Conservation (phyloP, 2,113 vertebrate genomes). For the Planiliza haematocheilus region DNA sequence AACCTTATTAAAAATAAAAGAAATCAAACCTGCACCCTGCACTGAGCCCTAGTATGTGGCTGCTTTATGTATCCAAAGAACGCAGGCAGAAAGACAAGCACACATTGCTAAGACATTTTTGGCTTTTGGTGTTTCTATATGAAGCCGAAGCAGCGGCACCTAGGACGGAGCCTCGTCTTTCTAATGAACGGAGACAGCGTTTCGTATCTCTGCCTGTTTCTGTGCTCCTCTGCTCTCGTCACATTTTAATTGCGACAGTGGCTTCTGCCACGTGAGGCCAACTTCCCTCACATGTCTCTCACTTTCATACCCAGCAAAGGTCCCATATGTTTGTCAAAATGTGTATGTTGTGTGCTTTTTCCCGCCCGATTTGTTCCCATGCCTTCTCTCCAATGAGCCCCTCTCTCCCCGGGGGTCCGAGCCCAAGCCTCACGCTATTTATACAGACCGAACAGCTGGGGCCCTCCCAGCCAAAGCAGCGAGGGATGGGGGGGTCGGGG, state of each 20-base stretch:
- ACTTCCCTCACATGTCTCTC: constrained; percentile 78
- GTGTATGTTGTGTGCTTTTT: constrained; percentile 84
- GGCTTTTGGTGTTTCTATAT: too few relatives aligned
- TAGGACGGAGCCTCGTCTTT: neutral
- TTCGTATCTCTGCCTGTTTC: constrained; percentile 6
- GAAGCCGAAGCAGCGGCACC: neutral
- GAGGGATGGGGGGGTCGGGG: constrained; percentile 50
- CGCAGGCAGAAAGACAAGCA: too few relatives aligned
- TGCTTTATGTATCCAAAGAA: too few relatives aligned
- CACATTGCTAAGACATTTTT: too few relatives aligned
- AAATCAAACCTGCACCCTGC: too few relatives aligned
- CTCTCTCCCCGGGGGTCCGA: constrained; percentile 74
- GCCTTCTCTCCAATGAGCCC: constrained; percentile 81
- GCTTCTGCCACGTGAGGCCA: constrained; percentile 78
- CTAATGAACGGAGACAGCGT: neutral
- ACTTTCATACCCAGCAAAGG: constrained; percentile 79
- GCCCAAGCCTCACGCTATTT: constrained; percentile 83
- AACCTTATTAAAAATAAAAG: too few relatives aligned
- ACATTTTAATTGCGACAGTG: constrained; percentile 45
- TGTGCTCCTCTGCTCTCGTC: constrained; percentile 19
- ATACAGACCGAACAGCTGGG: constrained; percentile 87
- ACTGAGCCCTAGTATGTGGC: too few relatives aligned
- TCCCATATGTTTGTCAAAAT: constrained; percentile 87
- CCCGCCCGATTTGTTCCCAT: constrained; percentile 82
- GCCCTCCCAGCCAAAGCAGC: constrained; percentile 82